These are phyloP conservation scores for Chrysolina oricalcia DNA, from an alignment of 2,888 invertebrate species.

Conservation along the genomic window DNA sequence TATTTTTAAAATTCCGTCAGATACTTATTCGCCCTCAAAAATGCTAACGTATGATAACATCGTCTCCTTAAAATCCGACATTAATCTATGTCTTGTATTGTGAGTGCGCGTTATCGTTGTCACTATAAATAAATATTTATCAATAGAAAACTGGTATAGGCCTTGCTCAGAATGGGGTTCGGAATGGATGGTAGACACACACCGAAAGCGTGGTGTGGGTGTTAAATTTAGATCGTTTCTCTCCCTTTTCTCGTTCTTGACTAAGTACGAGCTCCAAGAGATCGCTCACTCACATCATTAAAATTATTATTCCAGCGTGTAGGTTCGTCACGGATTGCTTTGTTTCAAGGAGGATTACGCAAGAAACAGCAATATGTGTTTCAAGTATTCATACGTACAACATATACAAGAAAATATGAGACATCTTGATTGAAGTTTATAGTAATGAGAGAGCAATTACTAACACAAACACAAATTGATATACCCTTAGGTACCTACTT, in stretches of 20 bases:
- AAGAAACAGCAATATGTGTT: neutral
- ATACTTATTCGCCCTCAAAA: neutral
- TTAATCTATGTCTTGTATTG: constrained; percentile 32
- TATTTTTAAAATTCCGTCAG: neutral
- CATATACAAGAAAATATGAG: neutral
- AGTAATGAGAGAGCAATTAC: no score
- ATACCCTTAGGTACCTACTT: no score
- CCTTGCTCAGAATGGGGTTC: constrained; percentile 16
- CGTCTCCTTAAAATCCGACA: constrained; percentile 20
- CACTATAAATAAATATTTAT: constrained; percentile 34
- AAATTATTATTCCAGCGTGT: neutral
- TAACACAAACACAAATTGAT: no score
- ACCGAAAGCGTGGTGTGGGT: constrained; percentile 25
- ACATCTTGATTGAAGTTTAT: neutral
- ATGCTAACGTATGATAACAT: neutral
- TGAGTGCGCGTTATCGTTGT: constrained; percentile 27
- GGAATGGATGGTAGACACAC: constrained; percentile 20
- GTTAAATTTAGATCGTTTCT: constrained; percentile 31
- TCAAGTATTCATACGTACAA: neutral
- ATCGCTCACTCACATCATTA: constrained; percentile 14
- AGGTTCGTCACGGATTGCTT: neutral
- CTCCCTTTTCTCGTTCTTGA: constrained; percentile 30
- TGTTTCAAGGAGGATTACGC: neutral
- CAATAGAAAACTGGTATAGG: constrained; percentile 24
- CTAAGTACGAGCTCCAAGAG: constrained; percentile 10